Evolutionary conservation across 2,888 invertebrate species (phyloP), one percentile per base, ranked within the genome.

Genomic region (Leptopilina drosophilae): DNA sequence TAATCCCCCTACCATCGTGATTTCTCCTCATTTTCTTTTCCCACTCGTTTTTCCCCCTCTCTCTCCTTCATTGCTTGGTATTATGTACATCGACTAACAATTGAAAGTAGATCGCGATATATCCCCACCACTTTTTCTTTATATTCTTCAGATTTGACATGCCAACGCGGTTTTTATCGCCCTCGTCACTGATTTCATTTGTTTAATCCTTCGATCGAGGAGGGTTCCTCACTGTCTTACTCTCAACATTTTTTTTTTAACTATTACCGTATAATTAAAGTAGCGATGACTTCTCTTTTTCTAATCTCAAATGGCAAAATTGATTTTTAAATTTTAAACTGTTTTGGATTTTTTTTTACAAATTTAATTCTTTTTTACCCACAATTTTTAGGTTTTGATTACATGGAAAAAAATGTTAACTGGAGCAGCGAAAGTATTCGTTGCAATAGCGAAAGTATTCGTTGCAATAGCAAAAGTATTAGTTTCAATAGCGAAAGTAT

Each of bases 81-180:
- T 20, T 20, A 20, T 20, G 20, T 20, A 20, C 20, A 20, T 20
- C 2, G 62, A 26, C 33, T 53, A 5, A 14, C 56, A 33, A 73
- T 73, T 73, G 73, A 73, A 73, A 73, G 73, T 73, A 56, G 73
- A 56, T 73, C 73, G 73, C 73, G 7, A 59, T 56, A 40, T 53
- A 56, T 73, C 73, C 73, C 56, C 73, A 5, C 33, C 33, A 53
- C 56, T 53, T 33, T n/a, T 56, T 8, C 40, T n/a, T 15, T 33
- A 53, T 73, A 49, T 49, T 49, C 49, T 40, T 33, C 73, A n/a
- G 11, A 33, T 73, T 73, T 73, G 56, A 73, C 53, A 56, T 56
- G 33, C 40, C 56, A 73, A 73, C 69, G 33, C 69, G 53, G 69
- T 56, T 14, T 20, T 67, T 69, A 69, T 33, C 33, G 33, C 56